These are phyloP conservation scores for Limnephilus auricula DNA, from an alignment of 2,888 invertebrate genomes.

Conservation along the genomic window DNA sequence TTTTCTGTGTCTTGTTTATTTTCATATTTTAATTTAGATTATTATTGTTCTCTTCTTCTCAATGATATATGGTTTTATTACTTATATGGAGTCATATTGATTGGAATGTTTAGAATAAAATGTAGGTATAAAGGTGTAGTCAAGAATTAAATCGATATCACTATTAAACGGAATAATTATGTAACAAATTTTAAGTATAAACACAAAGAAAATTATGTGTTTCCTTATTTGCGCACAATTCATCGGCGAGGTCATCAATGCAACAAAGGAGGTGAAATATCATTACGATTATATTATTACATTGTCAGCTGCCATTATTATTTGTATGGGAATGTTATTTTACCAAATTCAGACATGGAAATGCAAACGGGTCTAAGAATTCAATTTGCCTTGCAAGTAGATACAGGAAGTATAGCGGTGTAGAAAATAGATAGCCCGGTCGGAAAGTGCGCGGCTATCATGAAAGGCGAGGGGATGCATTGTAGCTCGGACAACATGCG, in stretches of 20 bases:
- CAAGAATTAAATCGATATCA: neutral
- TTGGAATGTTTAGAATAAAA: neutral
- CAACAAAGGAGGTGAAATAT: neutral
- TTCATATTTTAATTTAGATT: too few species aligned
- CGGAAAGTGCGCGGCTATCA: neutral
- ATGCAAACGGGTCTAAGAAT: neutral
- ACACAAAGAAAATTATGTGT: neutral
- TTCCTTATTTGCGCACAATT: neutral
- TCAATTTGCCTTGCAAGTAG: neutral
- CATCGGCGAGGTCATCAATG: neutral
- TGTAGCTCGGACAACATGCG: neutral
- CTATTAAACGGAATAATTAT: neutral
- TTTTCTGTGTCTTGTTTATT: too few species aligned
- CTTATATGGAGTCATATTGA: too few species aligned
- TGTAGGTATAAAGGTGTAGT: neutral
- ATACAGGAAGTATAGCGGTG: neutral
- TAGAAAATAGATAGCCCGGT: neutral
- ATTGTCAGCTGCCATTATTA: neutral
- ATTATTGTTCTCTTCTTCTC: too few species aligned
- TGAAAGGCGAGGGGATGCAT: neutral
- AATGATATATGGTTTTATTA: too few species aligned
- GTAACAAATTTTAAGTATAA: neutral
- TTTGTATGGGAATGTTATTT: neutral
- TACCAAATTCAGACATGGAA: neutral
- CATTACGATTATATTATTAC: neutral